phyloP scores from a whole-genome alignment of 2,888 invertebrate species.

The Minunthozetes semirufus region DNA sequence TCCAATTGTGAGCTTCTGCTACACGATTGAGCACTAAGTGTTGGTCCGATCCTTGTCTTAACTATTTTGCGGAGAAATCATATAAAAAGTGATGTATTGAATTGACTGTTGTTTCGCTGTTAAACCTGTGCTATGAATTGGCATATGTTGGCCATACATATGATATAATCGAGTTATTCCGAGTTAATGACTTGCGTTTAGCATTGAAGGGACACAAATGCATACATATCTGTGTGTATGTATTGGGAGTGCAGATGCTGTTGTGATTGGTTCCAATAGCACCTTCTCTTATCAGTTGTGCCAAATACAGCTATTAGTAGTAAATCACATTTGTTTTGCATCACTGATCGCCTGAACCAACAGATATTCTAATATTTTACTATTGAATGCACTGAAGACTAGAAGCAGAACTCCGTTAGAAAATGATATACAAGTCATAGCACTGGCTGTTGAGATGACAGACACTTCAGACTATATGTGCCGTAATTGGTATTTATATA shows the following conservation, averaged over 20 bases:
- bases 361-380: not conserved
- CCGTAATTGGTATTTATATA: slow-evolving; percentile 23
- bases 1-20: not conserved
- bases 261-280: slow-evolving; percentile 1
- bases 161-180: slow-evolving; percentile 14
- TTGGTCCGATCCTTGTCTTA: not conserved
- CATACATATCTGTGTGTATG: not conserved
- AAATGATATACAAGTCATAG: not conserved
- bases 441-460: not conserved
- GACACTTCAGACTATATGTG: not conserved
- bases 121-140: not conserved
- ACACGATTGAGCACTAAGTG: not conserved
- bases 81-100: slow-evolving; percentile 19
- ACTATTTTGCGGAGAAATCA: not conserved
- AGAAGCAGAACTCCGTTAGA: not conserved
- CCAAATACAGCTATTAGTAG: slow-evolving; percentile 13
- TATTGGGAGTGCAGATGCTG: not conserved
- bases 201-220: not conserved
- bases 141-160: slow-evolving; percentile 19
- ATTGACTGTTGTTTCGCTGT: not conserved
- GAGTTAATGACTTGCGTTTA: slow-evolving; percentile 22
- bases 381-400: not conserved
- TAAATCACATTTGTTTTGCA: slow-evolving; percentile 27
- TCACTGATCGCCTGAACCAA: not conserved
- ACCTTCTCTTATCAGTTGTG: slow-evolving; percentile 15